Evolutionary conservation across 1,140 invertebrate species (phyloP), one percentile per base, ranked within the genome.

Genomic region (Dendroctonus ponderosae): DNA sequence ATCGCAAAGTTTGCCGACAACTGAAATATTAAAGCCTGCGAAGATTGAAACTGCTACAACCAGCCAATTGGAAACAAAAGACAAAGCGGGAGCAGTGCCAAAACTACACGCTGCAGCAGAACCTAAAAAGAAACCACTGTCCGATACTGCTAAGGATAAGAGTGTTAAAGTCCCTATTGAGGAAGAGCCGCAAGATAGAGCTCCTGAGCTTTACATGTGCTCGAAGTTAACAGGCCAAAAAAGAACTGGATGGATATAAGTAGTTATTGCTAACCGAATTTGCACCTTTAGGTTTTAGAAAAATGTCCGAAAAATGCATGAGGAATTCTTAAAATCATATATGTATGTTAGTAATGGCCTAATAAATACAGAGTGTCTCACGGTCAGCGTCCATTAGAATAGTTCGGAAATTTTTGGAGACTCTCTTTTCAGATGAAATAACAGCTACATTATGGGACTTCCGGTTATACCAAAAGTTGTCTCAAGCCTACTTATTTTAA

Each of bases 161-260:
- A 4, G 44, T 46, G 44, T 46, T 1, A 46, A 46, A 46, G 12
- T 46, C 9, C 9, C 44, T 46, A 14, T 46, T 9, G 44, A 4
- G 4, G 44, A 46, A 46, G 44, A 9, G 9, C 9, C 9, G 12
- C 9, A 9, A 46, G 12, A 14, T 46, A 46, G 9, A 11, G 9
- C 44, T 46, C 9, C 9, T 46, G 44, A 11, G 12, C 44, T 12
- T 46, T 46, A 9, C 4, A 59, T 59, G 57, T 7, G 42, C 63
- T 74, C 73, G 5, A 74, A 74, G 65, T 53, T 74, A 44, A 73
- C 73, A 38, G 71, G 73, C 4, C 64, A 65, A 57, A 62, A 69
- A 9, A 52, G 69, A 12, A 70, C 70, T 37, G 73, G 71, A 11
- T 74, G 73, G 73, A 72, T 74, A 56, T 74, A 71, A 72, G 26